Evolutionary conservation across 2,113 vertebrate species (phyloP).

Genomic region (Pristiophorus japonicus): DNA sequence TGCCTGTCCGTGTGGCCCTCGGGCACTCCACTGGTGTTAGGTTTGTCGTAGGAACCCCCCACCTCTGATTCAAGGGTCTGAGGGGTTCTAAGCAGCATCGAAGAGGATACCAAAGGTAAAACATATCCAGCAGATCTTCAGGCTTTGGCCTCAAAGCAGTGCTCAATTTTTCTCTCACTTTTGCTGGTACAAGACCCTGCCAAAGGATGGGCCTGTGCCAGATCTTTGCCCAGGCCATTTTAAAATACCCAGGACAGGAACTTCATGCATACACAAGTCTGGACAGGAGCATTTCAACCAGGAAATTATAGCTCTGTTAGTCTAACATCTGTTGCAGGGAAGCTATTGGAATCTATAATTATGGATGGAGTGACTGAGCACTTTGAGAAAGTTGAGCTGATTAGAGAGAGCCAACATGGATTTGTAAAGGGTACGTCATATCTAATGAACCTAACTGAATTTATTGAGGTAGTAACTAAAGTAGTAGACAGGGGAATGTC

Average conservation of each 20-base stretch:
- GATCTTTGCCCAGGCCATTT: neutral
- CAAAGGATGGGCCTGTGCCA: neutral
- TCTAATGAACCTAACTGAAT: neutral
- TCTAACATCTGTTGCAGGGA: neutral
- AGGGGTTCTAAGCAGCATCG: neutral
- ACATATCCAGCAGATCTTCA: neutral
- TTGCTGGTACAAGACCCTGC: neutral
- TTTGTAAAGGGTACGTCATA: neutral
- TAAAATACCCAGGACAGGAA: neutral
- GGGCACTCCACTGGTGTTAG: neutral
- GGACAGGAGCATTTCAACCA: neutral
- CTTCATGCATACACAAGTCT: neutral
- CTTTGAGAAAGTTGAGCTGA: neutral
- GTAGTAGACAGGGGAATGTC: neutral
- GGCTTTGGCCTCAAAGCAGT: neutral
- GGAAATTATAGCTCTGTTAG: neutral
- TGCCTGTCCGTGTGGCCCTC: neutral
- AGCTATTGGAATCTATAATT: neutral
- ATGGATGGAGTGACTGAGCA: neutral
- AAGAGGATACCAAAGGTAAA: neutral
- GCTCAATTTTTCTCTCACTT: neutral
- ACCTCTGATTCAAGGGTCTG: neutral
- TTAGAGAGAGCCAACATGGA: neutral
- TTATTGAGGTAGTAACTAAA: neutral
- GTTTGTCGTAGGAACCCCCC: neutral